Evolutionary conservation across 2,888 invertebrate species (phyloP), one percentile per base, ranked within the genome.

Genomic region (Drosophila cognata): DNA sequence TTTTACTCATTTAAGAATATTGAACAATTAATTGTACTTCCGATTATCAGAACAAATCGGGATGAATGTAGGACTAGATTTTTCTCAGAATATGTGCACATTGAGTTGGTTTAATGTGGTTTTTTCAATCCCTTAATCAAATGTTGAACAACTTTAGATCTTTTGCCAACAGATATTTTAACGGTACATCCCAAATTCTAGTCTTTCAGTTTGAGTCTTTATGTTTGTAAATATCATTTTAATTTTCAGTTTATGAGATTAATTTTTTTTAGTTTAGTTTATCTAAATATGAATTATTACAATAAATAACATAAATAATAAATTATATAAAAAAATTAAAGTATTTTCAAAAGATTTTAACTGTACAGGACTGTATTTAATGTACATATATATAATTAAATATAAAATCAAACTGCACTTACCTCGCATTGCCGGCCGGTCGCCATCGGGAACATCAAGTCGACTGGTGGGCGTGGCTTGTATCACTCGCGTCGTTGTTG

Each of bases 341-440:
- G 28, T 50, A 28, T 18, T 28, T 50, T 18, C 2, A 16, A 36
- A 25, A 21, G 46, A 21, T 2, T 21, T 46, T 6, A 46, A 4
- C 46, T 21, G 13, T 21, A 21, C 46, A 21, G 13, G 21, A 11
- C 43, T 43, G 13, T 3, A 21, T 13, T 46, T 7, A 46, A 13
- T 46, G 43, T 21, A 21, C 18, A 38, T 38, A 2, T 21, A 21
- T 46, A 18, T 7, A 21, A 7, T 4, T 13, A 13, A 46, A 46
- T 21, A 46, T 21, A 7, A 13, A 21, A 46, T 10, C 11, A 46
- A 13, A 21, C 7, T 21, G 13, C 13, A 66, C 78, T 41, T 21
- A 90, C 90, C 90, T 77, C 60, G 70, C 0, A 76, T 78, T 3
- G 85, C 82, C 7, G 89, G 74, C 33, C 90, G 76, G 0, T 84